These are phyloP conservation scores for Cavia porcellus DNA, from an alignment of 2,113 vertebrate species.

Conservation along the genomic window DNA sequence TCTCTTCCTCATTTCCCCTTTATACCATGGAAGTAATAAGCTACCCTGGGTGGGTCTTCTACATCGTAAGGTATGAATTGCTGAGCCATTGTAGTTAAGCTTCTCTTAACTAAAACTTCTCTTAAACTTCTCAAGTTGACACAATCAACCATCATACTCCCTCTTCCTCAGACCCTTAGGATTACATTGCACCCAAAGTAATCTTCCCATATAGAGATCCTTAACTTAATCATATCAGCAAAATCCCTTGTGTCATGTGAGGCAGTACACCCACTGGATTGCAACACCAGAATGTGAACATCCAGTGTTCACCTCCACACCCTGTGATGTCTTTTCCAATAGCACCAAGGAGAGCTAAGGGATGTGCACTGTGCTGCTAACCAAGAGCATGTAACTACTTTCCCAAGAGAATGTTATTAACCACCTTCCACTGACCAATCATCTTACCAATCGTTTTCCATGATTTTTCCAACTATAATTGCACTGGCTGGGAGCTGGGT, in stretches of 20 bases:
- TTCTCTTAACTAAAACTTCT: not conserved
- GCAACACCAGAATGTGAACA: too few species aligned
- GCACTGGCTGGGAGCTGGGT: not conserved
- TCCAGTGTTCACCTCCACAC: not conserved
- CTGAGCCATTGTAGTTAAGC: not conserved
- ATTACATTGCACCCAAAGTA: not conserved
- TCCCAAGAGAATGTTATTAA: not conserved
- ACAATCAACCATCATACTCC: not conserved
- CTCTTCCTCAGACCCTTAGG: not conserved
- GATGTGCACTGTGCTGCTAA: not conserved
- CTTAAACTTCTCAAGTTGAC: not conserved
- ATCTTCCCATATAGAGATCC: not conserved
- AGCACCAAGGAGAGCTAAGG: not conserved
- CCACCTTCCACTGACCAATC: not conserved
- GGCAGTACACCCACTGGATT: not conserved
- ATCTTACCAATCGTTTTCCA: not conserved
- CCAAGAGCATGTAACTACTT: too few species aligned
- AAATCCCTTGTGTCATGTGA: not conserved
- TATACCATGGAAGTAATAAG: not conserved
- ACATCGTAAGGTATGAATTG: not conserved
- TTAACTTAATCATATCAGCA: not conserved
- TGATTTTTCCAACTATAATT: not conserved
- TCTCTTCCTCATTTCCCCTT: not conserved
- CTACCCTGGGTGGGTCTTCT: not conserved
- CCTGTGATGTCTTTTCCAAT: not conserved